Evolutionary conservation across 2,888 invertebrate genomes (phyloP).

Genomic region (Apodemia duryi): DNA sequence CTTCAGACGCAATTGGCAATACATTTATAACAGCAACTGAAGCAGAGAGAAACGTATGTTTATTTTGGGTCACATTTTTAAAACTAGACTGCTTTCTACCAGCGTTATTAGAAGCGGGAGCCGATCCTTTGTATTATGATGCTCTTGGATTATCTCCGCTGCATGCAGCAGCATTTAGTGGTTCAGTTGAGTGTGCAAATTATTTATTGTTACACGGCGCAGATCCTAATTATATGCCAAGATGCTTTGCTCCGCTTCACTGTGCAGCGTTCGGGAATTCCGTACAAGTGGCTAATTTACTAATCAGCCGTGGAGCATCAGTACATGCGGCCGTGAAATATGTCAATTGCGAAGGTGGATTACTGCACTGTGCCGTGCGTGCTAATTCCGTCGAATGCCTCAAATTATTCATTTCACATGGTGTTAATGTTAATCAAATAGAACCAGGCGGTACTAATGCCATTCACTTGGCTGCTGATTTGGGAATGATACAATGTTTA

Average conservation of each 20-base stretch:
- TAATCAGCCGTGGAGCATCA: slow-evolving; percentile 85
- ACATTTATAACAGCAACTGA: slow-evolving; percentile 80
- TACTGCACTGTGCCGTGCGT: slow-evolving; percentile 91
- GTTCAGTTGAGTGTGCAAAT: slow-evolving; percentile 84
- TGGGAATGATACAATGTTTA: slow-evolving; percentile 87
- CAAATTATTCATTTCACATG: slow-evolving; percentile 85
- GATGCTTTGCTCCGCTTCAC: slow-evolving; percentile 90
- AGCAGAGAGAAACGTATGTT: slow-evolving; percentile 84
- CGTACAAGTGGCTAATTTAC: slow-evolving; percentile 87
- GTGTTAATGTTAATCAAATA: slow-evolving; percentile 86
- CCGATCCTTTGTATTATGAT: slow-evolving; percentile 84
- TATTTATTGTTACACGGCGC: slow-evolving; percentile 84
- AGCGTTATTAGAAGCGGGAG: slow-evolving; percentile 82
- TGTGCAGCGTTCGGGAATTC: slow-evolving; percentile 94
- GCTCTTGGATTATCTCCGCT: slow-evolving; percentile 86
- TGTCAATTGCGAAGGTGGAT: slow-evolving; percentile 84
- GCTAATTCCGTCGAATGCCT: slow-evolving; percentile 91
- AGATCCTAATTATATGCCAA: slow-evolving; percentile 83
- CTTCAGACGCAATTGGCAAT: slow-evolving; percentile 73
- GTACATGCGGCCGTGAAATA: slow-evolving; percentile 83
- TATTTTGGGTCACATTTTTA: slow-evolving; percentile 87
- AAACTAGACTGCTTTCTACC: slow-evolving; percentile 84
- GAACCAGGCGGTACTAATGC: slow-evolving; percentile 89
- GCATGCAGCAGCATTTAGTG: slow-evolving; percentile 88
- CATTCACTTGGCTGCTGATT: slow-evolving; percentile 89